Conservation (phyloP, 2,797 vertebrate species). For the Chloroceryle inda region DNA sequence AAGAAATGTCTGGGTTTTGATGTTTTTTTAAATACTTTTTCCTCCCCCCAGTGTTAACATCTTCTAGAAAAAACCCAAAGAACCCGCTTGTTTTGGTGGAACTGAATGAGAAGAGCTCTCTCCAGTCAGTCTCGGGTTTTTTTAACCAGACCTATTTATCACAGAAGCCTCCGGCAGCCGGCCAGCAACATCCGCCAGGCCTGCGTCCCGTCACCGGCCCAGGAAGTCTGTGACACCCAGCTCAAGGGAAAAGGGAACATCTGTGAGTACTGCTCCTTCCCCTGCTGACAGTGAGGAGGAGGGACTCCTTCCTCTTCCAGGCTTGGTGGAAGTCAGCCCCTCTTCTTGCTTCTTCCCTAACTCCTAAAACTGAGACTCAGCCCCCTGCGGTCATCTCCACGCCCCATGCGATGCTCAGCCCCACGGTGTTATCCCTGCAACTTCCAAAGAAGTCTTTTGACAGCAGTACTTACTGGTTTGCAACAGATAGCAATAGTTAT, state of each 20-base stretch:
- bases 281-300: not conserved
- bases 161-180: not conserved
- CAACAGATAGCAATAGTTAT: no score
- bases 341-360: not conserved
- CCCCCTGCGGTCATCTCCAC: rapidly evolving
- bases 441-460: not conserved
- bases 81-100: not conserved
- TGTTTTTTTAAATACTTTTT: not conserved
- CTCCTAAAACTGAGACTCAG: not conserved
- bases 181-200: not conserved
- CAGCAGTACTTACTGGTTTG: not conserved
- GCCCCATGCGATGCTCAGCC: not conserved
- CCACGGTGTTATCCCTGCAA: not conserved
- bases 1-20: rapidly evolving
- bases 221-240: constrained; percentile 34
- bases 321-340: not conserved
- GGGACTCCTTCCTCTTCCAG: not conserved
- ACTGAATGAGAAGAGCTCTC: not conserved
- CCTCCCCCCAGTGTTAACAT: rapidly evolving
- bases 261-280: not conserved
- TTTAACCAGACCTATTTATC: not conserved
- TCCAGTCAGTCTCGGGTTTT: not conserved
- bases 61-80: not conserved
- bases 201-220: not conserved
- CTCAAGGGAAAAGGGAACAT: constrained; percentile 10